Conservation (phyloP, 2,888 invertebrate species). For the Sarcophaga subvicina region DNA sequence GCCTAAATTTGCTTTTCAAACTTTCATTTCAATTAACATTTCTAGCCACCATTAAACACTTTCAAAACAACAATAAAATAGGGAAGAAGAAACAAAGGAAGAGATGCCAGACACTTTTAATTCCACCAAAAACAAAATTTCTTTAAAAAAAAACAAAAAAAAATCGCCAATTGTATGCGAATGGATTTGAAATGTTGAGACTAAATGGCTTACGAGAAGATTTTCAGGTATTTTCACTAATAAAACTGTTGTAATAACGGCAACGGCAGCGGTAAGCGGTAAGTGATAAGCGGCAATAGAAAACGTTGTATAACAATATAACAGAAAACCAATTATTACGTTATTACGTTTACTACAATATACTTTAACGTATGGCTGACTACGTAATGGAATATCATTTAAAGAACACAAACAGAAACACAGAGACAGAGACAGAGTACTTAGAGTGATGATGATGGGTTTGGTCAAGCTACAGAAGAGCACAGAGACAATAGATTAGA, state of each 20-base stretch:
- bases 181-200: background rate
- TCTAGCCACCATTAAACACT: background rate
- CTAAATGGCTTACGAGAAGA: constrained; percentile 41
- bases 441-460: too few relatives aligned
- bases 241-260: constrained; percentile 45
- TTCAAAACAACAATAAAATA: background rate
- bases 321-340: constrained; percentile 43
- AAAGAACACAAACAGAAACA: too few relatives aligned
- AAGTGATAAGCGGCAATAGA: too few relatives aligned
- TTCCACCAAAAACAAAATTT: background rate
- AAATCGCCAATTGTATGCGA: background rate
- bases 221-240: constrained; percentile 47
- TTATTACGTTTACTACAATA: constrained; percentile 26
- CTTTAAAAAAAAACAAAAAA: background rate
- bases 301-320: too few relatives aligned
- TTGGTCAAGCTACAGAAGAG: background rate
- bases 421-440: too few relatives aligned
- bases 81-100: too few relatives aligned
- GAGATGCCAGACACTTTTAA: background rate
- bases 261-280: background rate
- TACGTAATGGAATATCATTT: constrained; percentile 28
- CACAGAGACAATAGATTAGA: constrained; percentile 33
- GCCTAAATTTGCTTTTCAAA: too few relatives aligned
- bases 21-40: too few relatives aligned
- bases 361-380: constrained; percentile 54